Evolutionary conservation across 1,140 invertebrate genomes (phyloP), one percentile per base, ranked within the genome.

Genomic region (Temnothorax curvispinosus): DNA sequence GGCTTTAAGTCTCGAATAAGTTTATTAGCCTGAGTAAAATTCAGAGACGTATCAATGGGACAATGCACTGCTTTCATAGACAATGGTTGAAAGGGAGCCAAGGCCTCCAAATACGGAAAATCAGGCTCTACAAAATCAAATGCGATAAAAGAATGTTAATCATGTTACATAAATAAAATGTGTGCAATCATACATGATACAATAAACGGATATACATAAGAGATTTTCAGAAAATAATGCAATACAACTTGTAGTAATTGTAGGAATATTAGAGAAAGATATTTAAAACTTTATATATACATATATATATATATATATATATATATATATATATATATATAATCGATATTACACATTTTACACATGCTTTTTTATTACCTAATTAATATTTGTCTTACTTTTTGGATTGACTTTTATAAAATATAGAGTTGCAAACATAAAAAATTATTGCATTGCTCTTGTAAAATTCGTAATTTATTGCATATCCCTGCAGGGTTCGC

Each of bases 21-120:
- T 96, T 99, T 99, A 93, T 99, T 99, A 13, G 98, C 98, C 96
- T 99, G 98, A 91, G 97, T 97, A 94, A 99, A 99, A 95, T 98
- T 99, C 0, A 99, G 96, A 76, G 98, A 98, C 0, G 99, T 99
- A 93, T 99, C 99, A 90, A 99, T 99, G 2, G 99, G 99, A 95
- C 98, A 99, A 96, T 99, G 98, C 58, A 98, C 97, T 3, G 98
- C 98, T 96, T 99, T 99, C 98, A 99, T 99, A 52, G 97, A 97
- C 35, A 99, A 93, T 52, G 99, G 99, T 94, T 99, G 98, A 94
- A 98, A 99, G 5, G 99, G 99, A 38, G 98, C 98, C 80, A 99
- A 94, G 64, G 98, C 99, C 94, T 99, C 99, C 75, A 98, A 94
- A 94, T 99, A 98, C 64, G 98, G 98, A 96, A 99, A 99, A 95